These are phyloP conservation scores for Microcebus lehilahytsara DNA, from an alignment of 2,113 vertebrate genomes.

Conservation along the genomic window DNA sequence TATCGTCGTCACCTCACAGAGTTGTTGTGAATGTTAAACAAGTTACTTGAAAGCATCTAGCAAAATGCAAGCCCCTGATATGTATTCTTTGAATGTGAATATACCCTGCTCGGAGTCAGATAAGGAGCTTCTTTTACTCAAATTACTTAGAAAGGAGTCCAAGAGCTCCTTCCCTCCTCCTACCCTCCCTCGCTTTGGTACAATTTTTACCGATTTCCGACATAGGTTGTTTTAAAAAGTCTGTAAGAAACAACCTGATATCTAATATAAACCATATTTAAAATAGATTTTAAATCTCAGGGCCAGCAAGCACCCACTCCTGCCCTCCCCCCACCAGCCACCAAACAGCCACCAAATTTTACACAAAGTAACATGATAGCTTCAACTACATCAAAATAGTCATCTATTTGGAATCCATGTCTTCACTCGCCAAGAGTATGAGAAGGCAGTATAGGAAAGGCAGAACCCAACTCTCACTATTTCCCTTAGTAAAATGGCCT, in stretches of 20 bases:
- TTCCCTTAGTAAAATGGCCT: not conserved
- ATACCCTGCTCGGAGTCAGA: slow-evolving; percentile 38
- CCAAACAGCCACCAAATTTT: not conserved
- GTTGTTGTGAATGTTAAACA: slow-evolving; percentile 47
- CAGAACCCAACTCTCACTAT: not conserved
- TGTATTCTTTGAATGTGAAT: slow-evolving; percentile 49
- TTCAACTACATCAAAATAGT: not conserved
- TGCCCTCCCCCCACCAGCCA: not conserved
- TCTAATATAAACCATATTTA: slow-evolving; percentile 1
- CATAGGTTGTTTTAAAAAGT: slow-evolving; percentile 35
- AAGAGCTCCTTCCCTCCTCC: not conserved
- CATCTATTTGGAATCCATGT: not conserved
- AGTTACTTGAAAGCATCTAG: slow-evolving; percentile 55
- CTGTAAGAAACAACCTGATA: slow-evolving; percentile 6
- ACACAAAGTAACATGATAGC: not conserved
- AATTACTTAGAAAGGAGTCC: slow-evolving; percentile 37
- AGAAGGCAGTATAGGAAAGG: not conserved
- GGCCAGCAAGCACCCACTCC: not conserved
- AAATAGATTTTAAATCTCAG: slow-evolving; percentile 18
- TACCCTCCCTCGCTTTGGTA: not conserved
- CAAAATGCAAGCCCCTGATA: slow-evolving; percentile 30
- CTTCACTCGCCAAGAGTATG: not conserved
- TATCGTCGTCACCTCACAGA: not conserved
- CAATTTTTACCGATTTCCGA: slow-evolving; percentile 39
- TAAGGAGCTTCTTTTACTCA: slow-evolving; percentile 30